Evolutionary conservation across 2,797 vertebrate genomes (phyloP).

Genomic region (Phrynocephalus guinanensis): DNA sequence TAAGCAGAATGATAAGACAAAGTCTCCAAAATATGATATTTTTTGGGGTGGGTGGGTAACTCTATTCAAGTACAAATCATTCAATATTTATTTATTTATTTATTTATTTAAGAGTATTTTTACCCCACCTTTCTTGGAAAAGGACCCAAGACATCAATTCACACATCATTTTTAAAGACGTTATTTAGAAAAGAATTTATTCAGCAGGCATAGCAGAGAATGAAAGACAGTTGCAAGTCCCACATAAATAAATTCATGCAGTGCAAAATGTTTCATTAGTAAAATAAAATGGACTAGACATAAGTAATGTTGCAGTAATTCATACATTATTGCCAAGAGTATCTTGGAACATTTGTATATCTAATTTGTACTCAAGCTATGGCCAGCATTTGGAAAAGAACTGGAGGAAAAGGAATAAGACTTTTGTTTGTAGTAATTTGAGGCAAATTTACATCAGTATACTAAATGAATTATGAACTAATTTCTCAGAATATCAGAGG

Average conservation of each 20-base stretch:
- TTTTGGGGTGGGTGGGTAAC: not conserved
- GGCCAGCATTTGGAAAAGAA: not conserved
- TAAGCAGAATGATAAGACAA: not conserved
- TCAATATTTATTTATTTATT: not conserved
- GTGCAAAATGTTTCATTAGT: conserved; percentile 38
- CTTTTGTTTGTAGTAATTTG: not conserved
- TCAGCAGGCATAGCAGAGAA: conserved; percentile 20
- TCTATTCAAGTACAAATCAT: conserved; percentile 9
- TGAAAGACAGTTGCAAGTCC: conserved; percentile 29
- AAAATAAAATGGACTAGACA: not conserved
- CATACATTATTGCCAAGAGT: not conserved
- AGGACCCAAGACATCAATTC: not conserved
- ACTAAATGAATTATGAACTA: not conserved
- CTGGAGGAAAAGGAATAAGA: not conserved
- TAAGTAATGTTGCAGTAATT: not conserved
- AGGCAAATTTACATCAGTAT: conserved; percentile 1
- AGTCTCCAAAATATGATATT: not conserved
- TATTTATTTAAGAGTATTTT: too few relatives aligned
- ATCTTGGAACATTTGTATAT: conserved; percentile 13
- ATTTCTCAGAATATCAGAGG: not conserved
- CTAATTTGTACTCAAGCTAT: conserved; percentile 1
- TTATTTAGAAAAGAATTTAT: conserved; percentile 51
- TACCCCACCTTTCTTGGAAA: too few relatives aligned
- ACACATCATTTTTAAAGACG: conserved; percentile 10
- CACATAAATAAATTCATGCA: conserved; percentile 39